phyloP scores from a whole-genome alignment of 2,888 invertebrate species.

The Cremastobaeus sp. region DNA sequence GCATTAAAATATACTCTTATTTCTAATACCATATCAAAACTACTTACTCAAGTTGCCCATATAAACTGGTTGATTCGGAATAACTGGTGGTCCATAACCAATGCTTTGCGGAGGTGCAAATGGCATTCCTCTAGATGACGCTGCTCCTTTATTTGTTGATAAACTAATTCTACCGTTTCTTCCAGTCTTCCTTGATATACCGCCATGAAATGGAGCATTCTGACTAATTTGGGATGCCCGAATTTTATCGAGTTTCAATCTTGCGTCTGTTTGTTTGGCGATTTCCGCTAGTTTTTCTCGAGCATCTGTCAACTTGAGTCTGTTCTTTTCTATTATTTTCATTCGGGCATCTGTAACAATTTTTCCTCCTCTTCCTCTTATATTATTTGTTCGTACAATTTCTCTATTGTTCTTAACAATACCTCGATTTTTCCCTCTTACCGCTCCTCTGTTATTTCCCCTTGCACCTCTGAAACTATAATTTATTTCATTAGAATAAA shows the following conservation, averaged over 20 bases:
- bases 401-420: conserved; percentile 57
- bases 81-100: conserved; percentile 66
- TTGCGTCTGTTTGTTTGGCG: conserved; percentile 86
- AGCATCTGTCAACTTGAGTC: conserved; percentile 87
- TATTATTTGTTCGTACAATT: conserved; percentile 2
- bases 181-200: conserved; percentile 80
- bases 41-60: conserved; percentile 66
- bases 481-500: no score
- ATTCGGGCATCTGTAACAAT: conserved; percentile 84
- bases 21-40: not conserved
- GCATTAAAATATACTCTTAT: not conserved
- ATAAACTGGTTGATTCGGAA: conserved; percentile 68
- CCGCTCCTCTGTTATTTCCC: conserved; percentile 56
- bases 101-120: conserved; percentile 66
- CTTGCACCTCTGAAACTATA: conserved; percentile 34
- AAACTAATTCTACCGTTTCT: conserved; percentile 80
- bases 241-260: conserved; percentile 84
- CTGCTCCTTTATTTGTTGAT: conserved; percentile 73
- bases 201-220: conserved; percentile 77
- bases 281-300: conserved; percentile 88
- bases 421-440: conserved; percentile 36
- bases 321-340: conserved; percentile 88
- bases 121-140: conserved; percentile 52
- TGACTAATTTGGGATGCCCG: conserved; percentile 77
- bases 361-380: conserved; percentile 52